Percentiles rank a stretch among this genome's conserved stretches.
phyloP scores from a whole-genome alignment of 53 echinoderm and acorn worm genomes.

The Luidia sarsii region DNA sequence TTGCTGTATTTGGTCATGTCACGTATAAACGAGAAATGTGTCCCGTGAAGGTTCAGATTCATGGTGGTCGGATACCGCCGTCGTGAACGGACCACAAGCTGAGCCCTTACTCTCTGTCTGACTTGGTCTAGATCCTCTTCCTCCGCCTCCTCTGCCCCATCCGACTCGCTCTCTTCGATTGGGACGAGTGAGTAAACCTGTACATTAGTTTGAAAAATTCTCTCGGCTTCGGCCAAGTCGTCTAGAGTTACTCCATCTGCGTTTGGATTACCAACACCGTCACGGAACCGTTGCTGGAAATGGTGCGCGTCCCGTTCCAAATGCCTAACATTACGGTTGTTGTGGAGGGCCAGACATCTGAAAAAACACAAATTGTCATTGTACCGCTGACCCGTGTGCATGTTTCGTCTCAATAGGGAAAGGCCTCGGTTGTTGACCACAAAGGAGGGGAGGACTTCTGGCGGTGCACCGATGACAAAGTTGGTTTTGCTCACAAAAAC shows the following conservation, averaged over 20 bases:
- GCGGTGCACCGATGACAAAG: slow-evolving; percentile 50
- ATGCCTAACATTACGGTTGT: neutral
- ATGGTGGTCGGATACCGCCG: too few species aligned
- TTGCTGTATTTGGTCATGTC: slow-evolving; percentile 31
- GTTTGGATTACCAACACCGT: neutral
- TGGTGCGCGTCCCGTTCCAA: neutral
- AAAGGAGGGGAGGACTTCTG: slow-evolving; percentile 13
- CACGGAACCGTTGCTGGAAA: neutral
- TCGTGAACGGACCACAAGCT: too few species aligned
- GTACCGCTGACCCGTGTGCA: slow-evolving; percentile 3
- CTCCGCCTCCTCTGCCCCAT: too few species aligned
- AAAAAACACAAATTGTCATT: slow-evolving; percentile 47
- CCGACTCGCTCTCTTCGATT: too few species aligned
- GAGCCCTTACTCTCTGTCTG: too few species aligned
- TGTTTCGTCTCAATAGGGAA: neutral
- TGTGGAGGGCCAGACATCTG: neutral
- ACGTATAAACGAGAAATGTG: too few species aligned
- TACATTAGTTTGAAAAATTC: too few species aligned
- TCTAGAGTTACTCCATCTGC: slow-evolving; percentile 18
- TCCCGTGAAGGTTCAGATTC: too few species aligned
- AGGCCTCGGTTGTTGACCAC: slow-evolving; percentile 31
- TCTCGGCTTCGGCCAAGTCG: slow-evolving; percentile 44
- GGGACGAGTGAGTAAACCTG: too few species aligned
- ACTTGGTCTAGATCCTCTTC: too few species aligned
- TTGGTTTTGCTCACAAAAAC: slow-evolving; percentile 29